Evolutionary conservation across 2,113 vertebrate genomes (phyloP).

Genomic region (Paramormyrops kingsleyae): DNA sequence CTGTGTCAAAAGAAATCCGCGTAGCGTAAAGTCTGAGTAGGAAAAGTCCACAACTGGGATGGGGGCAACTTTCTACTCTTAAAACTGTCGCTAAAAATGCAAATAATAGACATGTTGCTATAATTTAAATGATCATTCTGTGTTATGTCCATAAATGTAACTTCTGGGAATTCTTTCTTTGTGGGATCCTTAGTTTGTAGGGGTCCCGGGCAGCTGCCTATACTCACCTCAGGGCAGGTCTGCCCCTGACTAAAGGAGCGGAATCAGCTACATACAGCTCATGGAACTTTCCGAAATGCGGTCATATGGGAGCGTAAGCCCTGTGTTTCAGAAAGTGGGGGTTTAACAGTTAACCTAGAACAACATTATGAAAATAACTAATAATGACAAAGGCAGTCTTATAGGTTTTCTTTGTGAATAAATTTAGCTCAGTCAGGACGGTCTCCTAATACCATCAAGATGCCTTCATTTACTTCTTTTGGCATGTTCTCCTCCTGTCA

Average conservation of each 20-base stretch:
- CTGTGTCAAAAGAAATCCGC: no score
- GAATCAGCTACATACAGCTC: neutral
- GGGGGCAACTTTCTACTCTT: no score
- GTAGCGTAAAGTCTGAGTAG: no score
- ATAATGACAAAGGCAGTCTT: neutral
- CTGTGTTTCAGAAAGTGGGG: neutral
- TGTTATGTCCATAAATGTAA: no score
- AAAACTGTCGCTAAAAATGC: no score
- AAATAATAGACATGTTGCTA: no score
- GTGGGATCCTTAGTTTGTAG: no score
- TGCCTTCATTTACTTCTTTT: neutral
- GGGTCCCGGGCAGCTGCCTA: no score
- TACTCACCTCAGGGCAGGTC: no score
- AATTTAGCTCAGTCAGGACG: neutral
- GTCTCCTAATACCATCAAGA: neutral
- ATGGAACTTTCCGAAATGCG: neutral
- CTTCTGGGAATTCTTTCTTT: no score
- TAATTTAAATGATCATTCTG: no score
- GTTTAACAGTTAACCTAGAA: neutral
- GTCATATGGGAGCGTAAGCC: neutral
- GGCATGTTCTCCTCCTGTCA: neutral
- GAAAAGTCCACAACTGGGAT: no score
- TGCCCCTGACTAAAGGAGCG: neutral
- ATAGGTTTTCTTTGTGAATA: neutral
- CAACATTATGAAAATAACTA: neutral